Evolutionary conservation across 2,888 invertebrate species (phyloP).

Genomic region (Cataglyphis livida): DNA sequence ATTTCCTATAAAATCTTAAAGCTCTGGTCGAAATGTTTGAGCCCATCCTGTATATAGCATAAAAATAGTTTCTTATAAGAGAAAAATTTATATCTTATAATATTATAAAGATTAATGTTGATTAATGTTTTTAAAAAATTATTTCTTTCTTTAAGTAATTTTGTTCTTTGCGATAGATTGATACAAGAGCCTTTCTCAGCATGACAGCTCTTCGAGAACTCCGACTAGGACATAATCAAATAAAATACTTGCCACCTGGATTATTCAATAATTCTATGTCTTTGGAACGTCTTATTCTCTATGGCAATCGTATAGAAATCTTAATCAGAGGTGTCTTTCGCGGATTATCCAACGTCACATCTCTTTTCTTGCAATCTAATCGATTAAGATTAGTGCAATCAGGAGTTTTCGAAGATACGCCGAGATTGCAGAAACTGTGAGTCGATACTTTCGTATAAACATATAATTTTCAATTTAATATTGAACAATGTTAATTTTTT

Average conservation of each 20-base stretch:
- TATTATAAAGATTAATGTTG: background rate
- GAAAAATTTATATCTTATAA: background rate
- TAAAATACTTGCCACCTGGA: slow-evolving; percentile 87
- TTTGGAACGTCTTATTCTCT: slow-evolving; percentile 90
- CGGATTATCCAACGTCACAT: slow-evolving; percentile 89
- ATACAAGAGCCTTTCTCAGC: slow-evolving; percentile 76
- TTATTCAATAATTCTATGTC: slow-evolving; percentile 87
- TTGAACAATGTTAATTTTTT: background rate
- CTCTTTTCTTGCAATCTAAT: slow-evolving; percentile 91
- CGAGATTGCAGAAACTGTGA: slow-evolving; percentile 91
- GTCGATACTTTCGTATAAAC: slow-evolving; percentile 72
- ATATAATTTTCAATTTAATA: background rate
- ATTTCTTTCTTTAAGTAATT: background rate
- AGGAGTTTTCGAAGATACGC: slow-evolving; percentile 88
- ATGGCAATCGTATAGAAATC: slow-evolving; percentile 89
- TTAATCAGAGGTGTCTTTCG: slow-evolving; percentile 88
- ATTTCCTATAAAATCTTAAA: too few relatives aligned
- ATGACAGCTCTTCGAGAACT: slow-evolving; percentile 87
- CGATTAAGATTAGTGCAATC: slow-evolving; percentile 89
- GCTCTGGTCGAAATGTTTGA: too few relatives aligned
- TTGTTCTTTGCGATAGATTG: slow-evolving; percentile 74
- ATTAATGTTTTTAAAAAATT: background rate
- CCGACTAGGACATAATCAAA: slow-evolving; percentile 90
- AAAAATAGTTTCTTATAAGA: background rate
- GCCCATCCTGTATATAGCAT: too few relatives aligned